phyloP scores from a whole-genome alignment of 2,797 vertebrate species.

The Brachymystax lenok region DNA sequence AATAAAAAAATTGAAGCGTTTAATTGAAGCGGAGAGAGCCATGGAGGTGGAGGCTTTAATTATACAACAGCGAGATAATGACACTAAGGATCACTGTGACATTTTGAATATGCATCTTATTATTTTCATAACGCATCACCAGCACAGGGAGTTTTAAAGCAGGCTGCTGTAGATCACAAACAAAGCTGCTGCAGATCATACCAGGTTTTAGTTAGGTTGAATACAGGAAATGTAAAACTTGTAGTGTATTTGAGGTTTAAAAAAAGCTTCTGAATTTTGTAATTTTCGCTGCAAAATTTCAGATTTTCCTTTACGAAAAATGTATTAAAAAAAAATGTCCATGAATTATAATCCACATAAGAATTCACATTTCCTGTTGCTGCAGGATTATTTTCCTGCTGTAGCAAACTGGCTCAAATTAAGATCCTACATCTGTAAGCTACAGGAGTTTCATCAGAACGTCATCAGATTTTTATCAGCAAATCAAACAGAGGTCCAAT shows the following conservation, averaged over 20 bases:
- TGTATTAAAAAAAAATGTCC: too few relatives aligned
- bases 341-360: too few relatives aligned
- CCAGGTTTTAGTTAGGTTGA: neutral
- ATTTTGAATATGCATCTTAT: slow-evolving; percentile 58
- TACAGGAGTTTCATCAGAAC: neutral
- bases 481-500: slow-evolving; percentile 37
- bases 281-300: too few relatives aligned
- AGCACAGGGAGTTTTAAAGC: slow-evolving; percentile 26
- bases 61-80: slow-evolving; percentile 49
- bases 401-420: too few relatives aligned
- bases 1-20: slow-evolving; percentile 38
- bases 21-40: slow-evolving; percentile 51
- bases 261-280: too few relatives aligned
- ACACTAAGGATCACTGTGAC: slow-evolving; percentile 38
- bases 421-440: too few relatives aligned
- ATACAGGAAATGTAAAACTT: neutral
- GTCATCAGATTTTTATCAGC: slow-evolving; percentile 29
- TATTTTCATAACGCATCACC: slow-evolving; percentile 45
- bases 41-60: slow-evolving; percentile 51
- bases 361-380: too few relatives aligned
- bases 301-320: too few relatives aligned
- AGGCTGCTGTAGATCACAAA: neutral
- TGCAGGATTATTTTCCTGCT: too few relatives aligned
- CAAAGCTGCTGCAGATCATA: neutral
- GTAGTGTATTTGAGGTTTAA: too few relatives aligned